Evolutionary conservation across 2,888 invertebrate genomes (phyloP).

Genomic region (Apamea anceps): DNA sequence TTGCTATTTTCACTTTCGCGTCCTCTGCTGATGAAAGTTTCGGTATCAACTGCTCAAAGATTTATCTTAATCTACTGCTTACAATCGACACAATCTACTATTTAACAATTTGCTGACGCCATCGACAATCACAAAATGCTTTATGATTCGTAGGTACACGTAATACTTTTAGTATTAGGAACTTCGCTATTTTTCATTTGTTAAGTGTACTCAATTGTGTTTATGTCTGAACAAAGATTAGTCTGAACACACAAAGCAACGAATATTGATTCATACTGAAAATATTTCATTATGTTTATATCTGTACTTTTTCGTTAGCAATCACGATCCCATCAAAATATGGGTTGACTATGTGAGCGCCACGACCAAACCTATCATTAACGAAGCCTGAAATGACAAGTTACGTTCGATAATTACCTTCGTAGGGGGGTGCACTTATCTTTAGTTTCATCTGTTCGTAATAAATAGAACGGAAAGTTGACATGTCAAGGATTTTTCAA

Average conservation of each 20-base stretch:
- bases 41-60: background rate
- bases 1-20: background rate
- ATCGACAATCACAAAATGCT: slow-evolving; percentile 7
- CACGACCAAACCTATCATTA: slow-evolving; percentile 81
- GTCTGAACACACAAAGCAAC: slow-evolving; percentile 15
- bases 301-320: slow-evolving; percentile 61
- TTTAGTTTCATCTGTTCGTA: slow-evolving; percentile 74
- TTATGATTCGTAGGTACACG: background rate
- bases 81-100: background rate
- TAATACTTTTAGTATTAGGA: background rate
- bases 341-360: slow-evolving; percentile 70
- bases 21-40: background rate
- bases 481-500: slow-evolving; percentile 58
- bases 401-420: slow-evolving; percentile 81
- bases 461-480: slow-evolving; percentile 70
- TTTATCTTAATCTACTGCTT: background rate
- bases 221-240: slow-evolving; percentile 11
- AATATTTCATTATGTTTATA: slow-evolving; percentile 22
- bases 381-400: slow-evolving; percentile 82
- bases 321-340: slow-evolving; percentile 68
- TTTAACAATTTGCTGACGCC: background rate
- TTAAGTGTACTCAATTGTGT: slow-evolving; percentile 10
- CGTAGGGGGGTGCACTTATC: slow-evolving; percentile 76
- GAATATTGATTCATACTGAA: slow-evolving; percentile 33
- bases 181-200: slow-evolving; percentile 20